A percentile compares a stretch with the other conserved stretches of the same genome.
phyloP scores from a whole-genome alignment of 2,113 vertebrate species.

The Semicossyphus pulcher region DNA sequence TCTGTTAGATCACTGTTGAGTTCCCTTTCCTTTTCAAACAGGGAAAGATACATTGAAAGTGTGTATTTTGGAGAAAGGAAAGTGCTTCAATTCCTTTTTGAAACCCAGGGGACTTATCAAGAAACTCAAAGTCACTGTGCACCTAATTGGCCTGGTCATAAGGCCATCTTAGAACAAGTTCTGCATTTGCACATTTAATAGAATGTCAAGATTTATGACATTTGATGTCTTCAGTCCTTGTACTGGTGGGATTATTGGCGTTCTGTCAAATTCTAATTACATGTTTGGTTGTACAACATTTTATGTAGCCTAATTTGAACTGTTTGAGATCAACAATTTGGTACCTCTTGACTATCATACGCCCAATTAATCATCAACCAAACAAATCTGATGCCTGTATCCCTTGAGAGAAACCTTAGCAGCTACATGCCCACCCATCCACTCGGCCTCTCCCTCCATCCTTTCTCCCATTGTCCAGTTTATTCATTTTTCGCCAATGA shows the following conservation, averaged over 20 bases:
- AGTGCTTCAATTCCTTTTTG: no score
- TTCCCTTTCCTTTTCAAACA: no score
- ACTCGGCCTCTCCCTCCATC: constrained; percentile 11
- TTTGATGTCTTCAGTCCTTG: not conserved
- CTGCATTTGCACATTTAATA: not conserved
- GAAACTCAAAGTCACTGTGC: not conserved
- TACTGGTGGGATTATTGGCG: no score
- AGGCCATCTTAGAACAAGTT: not conserved
- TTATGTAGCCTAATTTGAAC: no score
- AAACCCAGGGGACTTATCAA: not conserved
- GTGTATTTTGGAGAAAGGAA: no score
- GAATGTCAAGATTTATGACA: not conserved
- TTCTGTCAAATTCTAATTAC: no score
- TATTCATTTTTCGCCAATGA: constrained; percentile 54
- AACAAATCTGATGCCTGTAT: not conserved
- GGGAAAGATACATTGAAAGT: no score
- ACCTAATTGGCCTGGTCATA: not conserved
- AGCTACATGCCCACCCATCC: constrained; percentile 13
- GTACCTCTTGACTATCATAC: no score
- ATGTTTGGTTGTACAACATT: no score
- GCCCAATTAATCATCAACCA: not conserved
- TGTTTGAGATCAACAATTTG: no score
- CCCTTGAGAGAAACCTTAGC: not conserved
- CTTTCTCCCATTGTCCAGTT: constrained; percentile 28
- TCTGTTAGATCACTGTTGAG: no score